Evolutionary conservation across 2,113 vertebrate genomes (phyloP), one percentile per base, ranked within the genome.

Genomic region (Gymnarchus niloticus): DNA sequence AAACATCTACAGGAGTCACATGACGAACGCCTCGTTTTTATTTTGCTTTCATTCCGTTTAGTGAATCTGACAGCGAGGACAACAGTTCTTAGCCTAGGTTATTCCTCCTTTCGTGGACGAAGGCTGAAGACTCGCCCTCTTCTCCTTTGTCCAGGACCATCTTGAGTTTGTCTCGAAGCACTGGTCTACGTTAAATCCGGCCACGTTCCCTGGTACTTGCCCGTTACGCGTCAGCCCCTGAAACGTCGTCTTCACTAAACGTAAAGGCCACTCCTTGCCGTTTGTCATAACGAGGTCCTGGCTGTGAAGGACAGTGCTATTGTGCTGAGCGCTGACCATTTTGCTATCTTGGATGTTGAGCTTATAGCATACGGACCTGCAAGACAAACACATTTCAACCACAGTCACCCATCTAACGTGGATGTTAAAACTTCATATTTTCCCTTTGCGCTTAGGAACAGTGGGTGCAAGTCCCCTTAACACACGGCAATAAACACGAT

Each of bases 31-130:
- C 93, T 96, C 93, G 89, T 92, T 90, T 84, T 73, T 82, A 85
- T 81, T 51, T 19, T 14, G 78, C 48, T 57, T 86, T 85, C 82
- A 17, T 83, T 81, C 87, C 87, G 90, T 91, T 95, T 95, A 97
- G 93, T 91, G 95, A 97, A 98, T 97, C 97, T 97, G 96, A 96
- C 97, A 99, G 99, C 98, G 97, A 97, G 98, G 97, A 98, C 96
- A 96, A 97, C 96, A 21, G 96, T 94, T 96, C 96, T 94, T 95
- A 95, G 96, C 97, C 96, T 95, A 95, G 87, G 86, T 88, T 92
- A 93, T 92, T 93, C 93, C 93, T 94, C 94, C 44, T 23, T 19
- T 48, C 44, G 10, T 94, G 93, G 94, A 91, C 92, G 89, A 94
- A 92, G 92, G 92, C 93, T 92, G 89, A 94, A 92, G 92, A 92